phyloP scores from a whole-genome alignment of 2,797 vertebrate genomes.

The Etheostoma nigrum region DNA sequence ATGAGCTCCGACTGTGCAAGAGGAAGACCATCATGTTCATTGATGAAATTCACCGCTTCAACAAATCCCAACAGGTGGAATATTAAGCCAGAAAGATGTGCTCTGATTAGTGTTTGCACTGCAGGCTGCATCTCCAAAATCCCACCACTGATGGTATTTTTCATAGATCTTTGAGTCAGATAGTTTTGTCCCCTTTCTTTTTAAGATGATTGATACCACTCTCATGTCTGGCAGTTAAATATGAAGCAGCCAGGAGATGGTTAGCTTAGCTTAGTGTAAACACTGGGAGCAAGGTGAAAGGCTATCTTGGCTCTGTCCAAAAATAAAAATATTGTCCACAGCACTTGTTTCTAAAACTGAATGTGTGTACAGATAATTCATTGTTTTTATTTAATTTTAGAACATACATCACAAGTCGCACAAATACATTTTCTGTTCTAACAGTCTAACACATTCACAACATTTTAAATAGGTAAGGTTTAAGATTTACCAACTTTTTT shows the following conservation, averaged over 20 bases:
- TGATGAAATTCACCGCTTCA: constrained; percentile 98
- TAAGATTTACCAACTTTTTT: background rate
- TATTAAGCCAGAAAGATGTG: background rate
- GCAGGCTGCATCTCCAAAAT: background rate
- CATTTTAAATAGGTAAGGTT: background rate
- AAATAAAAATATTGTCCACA: constrained; percentile 1
- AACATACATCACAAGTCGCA: background rate
- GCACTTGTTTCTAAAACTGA: background rate
- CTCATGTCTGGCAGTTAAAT: background rate
- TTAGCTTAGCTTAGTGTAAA: constrained; percentile 5
- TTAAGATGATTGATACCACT: background rate
- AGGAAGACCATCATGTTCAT: constrained; percentile 97
- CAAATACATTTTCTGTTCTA: background rate
- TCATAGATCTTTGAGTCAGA: no score
- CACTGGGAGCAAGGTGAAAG: no score
- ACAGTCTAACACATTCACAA: background rate
- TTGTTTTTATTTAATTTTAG: background rate
- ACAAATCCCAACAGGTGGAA: constrained; percentile 96
- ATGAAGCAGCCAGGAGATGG: background rate
- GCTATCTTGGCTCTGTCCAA: background rate
- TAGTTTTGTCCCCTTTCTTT: background rate
- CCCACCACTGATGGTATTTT: background rate
- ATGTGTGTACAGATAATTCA: background rate
- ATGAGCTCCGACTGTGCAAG: constrained; percentile 94
- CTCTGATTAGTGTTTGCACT: background rate